phyloP scores from a whole-genome alignment of 1,140 invertebrate genomes.

The Drosophila nikananu region DNA sequence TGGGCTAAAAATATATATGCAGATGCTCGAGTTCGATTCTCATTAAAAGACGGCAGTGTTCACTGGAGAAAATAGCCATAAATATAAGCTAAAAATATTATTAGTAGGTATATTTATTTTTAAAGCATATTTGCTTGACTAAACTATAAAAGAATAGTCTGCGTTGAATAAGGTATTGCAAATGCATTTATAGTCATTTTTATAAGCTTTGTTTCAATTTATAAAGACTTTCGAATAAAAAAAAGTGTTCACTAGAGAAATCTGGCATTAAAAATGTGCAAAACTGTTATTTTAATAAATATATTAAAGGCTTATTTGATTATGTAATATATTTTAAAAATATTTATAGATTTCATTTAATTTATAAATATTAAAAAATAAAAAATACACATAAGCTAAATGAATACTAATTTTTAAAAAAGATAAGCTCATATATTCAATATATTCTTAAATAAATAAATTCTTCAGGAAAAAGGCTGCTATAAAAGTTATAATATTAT shows the following conservation, averaged over 20 bases:
- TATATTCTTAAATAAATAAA: not conserved
- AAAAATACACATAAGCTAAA: not conserved
- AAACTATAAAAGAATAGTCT: not conserved
- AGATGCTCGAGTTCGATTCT: constrained; percentile 41
- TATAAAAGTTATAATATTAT: not conserved
- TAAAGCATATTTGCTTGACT: not conserved
- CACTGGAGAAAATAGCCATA: constrained; percentile 7
- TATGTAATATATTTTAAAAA: no score
- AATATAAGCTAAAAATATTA: not conserved
- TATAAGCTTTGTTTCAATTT: not conserved
- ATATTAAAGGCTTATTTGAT: no score
- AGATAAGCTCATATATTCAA: not conserved
- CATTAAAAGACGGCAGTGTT: constrained; percentile 11
- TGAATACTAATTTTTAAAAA: not conserved
- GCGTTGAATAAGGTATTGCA: no score
- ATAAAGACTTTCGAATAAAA: no score
- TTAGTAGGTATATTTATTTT: not conserved
- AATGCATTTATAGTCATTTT: no score
- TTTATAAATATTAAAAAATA: not conserved
- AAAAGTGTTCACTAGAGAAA: no score
- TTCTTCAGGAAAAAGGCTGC: not conserved
- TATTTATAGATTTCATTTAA: not conserved
- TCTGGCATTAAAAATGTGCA: no score
- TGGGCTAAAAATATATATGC: constrained; percentile 55
- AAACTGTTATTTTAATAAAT: no score